These are phyloP conservation scores for Glaucomys volans DNA, from an alignment of 2,113 vertebrate species.

Conservation along the genomic window DNA sequence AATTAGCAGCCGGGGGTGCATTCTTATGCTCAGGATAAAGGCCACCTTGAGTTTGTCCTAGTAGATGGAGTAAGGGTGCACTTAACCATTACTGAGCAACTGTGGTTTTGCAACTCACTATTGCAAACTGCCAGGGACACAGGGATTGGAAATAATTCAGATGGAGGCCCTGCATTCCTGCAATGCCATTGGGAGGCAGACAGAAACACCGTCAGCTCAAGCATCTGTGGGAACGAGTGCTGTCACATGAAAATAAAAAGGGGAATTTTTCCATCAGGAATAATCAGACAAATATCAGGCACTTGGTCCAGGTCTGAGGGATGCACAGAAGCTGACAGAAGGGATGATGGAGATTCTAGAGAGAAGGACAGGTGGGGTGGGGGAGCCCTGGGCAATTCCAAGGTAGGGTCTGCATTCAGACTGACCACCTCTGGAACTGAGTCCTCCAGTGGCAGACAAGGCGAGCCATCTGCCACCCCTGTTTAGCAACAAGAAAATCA, in stretches of 20 bases:
- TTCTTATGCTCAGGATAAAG: not conserved
- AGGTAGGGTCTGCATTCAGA: fast-evolving
- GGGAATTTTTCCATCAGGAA: not conserved
- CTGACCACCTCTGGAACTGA: no score
- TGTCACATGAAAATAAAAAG: not conserved
- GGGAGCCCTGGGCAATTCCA: not conserved
- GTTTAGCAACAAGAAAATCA: not conserved
- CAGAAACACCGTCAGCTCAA: not conserved
- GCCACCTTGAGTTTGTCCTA: no score
- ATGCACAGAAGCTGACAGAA: not conserved
- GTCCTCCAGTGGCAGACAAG: no score
- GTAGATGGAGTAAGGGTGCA: not conserved
- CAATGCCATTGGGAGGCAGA: not conserved
- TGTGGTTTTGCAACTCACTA: no score
- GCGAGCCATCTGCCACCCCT: fast-evolving
- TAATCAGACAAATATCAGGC: not conserved
- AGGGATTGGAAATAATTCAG: no score
- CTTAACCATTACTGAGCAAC: not conserved
- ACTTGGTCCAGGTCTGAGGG: not conserved
- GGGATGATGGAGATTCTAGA: not conserved
- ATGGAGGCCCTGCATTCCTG: not conserved
- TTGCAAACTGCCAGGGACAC: no score
- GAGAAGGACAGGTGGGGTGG: not conserved
- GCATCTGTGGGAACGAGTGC: no score
- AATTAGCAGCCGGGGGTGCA: not conserved